Conservation (phyloP, 1,140 invertebrate genomes). For the Muscidifurax raptorellus region DNA sequence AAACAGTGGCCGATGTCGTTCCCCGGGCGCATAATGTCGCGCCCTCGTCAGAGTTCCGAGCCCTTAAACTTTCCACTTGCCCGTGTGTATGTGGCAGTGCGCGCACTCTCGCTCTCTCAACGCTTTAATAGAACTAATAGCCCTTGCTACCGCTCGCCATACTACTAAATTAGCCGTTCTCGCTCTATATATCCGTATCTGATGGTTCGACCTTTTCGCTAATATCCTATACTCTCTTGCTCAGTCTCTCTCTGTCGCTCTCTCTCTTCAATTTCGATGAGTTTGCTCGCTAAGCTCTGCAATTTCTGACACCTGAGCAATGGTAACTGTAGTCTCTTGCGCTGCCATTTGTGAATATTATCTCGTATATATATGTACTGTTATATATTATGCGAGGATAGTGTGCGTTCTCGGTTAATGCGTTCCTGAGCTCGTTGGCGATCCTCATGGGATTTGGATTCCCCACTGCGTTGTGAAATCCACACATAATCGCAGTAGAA, state of each 20-base stretch:
- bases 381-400: background rate
- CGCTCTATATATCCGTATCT: background rate
- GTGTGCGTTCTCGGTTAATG: background rate
- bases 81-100: background rate
- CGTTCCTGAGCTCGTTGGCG: background rate
- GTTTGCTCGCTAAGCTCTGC: background rate
- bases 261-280: background rate
- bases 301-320: background rate
- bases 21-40: constrained; percentile 26
- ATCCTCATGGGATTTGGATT: background rate
- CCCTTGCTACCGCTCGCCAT: constrained; percentile 8
- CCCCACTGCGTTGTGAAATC: background rate
- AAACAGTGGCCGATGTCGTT: background rate
- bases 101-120: constrained; percentile 35
- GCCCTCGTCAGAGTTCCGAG: background rate
- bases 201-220: no score
- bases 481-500: background rate
- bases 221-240: background rate
- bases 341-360: background rate
- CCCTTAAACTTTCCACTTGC: constrained; percentile 2
- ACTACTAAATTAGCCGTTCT: background rate
- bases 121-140: constrained; percentile 49
- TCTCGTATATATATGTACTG: background rate
- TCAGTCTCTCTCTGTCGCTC: no score
- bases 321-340: background rate